phyloP scores from a whole-genome alignment of 2,888 invertebrate species.

The Agrochola lota region DNA sequence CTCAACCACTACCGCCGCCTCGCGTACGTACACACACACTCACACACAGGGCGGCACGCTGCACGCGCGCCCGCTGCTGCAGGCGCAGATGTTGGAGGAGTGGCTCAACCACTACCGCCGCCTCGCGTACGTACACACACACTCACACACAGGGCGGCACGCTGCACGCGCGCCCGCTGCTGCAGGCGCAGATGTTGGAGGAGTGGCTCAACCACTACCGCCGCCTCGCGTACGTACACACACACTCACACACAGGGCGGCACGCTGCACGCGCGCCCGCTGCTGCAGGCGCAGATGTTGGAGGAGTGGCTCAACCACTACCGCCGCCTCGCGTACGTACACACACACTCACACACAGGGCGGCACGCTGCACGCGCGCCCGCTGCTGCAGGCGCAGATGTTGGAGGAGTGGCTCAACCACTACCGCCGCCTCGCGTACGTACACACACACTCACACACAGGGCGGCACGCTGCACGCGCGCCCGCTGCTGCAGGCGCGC shows the following conservation, averaged over 20 bases:
- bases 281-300: slow-evolving; percentile 95
- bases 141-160: slow-evolving; percentile 91
- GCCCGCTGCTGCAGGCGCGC: too few relatives aligned
- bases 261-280: slow-evolving; percentile 72
- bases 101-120: slow-evolving; percentile 98
- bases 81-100: slow-evolving; percentile 93
- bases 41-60: slow-evolving; percentile 81
- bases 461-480: too few relatives aligned
- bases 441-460: slow-evolving; percentile 89
- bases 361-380: slow-evolving; percentile 94
- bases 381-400: slow-evolving; percentile 96
- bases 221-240: slow-evolving; percentile 92
- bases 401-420: slow-evolving; percentile 98
- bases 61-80: slow-evolving; percentile 87
- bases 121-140: slow-evolving; percentile 89
- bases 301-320: slow-evolving; percentile 98
- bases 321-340: slow-evolving; percentile 91
- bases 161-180: slow-evolving; percentile 91
- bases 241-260: slow-evolving; percentile 83
- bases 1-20: slow-evolving; percentile 97
- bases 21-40: slow-evolving; percentile 84
- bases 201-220: slow-evolving; percentile 98
- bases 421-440: slow-evolving; percentile 94
- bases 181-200: slow-evolving; percentile 94
- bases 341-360: slow-evolving; percentile 8